Conservation (phyloP, 1,140 invertebrate genomes). For the Odontomachus brunneus region DNA sequence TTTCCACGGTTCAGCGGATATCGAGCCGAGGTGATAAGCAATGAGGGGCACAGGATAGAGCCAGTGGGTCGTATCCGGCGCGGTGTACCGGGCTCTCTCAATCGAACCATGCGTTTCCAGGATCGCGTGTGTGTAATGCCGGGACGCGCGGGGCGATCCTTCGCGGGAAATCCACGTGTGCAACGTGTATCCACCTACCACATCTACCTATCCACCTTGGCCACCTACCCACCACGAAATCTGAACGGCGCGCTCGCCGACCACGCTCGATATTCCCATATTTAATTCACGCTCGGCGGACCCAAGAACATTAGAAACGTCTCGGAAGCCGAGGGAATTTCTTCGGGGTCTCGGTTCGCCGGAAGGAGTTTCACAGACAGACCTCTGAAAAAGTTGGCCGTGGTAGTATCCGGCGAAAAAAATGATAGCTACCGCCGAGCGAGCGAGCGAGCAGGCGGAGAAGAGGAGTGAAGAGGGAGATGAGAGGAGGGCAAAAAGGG, state of each 20-base stretch:
- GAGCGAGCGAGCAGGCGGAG: constrained; percentile 46
- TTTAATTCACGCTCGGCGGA: constrained; percentile 73
- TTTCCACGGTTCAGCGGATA: constrained; percentile 69
- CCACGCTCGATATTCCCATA: constrained; percentile 50
- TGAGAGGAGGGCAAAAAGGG: neutral
- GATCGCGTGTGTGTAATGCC: constrained; percentile 46
- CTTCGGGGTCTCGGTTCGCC: constrained; percentile 45
- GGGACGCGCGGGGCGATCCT: constrained; percentile 17
- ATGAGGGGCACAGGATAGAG: constrained; percentile 63
- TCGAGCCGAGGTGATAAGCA: constrained; percentile 73
- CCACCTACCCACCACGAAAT: constrained; percentile 21
- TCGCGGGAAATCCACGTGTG: constrained; percentile 41
- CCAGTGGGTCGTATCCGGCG: constrained; percentile 41
- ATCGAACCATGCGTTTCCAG: constrained; percentile 63
- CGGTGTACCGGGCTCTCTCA: constrained; percentile 52
- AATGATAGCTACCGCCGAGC: constrained; percentile 59
- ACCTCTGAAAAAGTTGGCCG: constrained; percentile 63
- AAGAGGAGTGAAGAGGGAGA: neutral
- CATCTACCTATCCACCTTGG: neutral
- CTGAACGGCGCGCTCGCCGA: constrained; percentile 4
- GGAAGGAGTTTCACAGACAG: constrained; percentile 56
- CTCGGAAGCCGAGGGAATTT: constrained; percentile 47
- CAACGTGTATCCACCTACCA: constrained; percentile 13
- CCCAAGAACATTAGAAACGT: constrained; percentile 70
- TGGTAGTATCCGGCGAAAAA: constrained; percentile 53